Evolutionary conservation across 2,113 vertebrate species (phyloP).

Genomic region (Cricetomys ansorgei): DNA sequence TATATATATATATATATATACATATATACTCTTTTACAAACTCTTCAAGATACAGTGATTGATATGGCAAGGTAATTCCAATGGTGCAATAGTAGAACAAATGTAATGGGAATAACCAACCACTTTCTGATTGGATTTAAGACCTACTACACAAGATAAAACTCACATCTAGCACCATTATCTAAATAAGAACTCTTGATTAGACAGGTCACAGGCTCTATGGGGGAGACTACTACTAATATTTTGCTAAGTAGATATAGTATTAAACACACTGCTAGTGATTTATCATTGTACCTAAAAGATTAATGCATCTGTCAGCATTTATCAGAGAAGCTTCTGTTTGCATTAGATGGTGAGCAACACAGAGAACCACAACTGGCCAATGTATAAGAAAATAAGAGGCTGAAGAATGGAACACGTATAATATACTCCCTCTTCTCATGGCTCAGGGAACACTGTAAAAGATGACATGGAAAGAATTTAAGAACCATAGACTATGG

Average conservation of each 20-base stretch:
- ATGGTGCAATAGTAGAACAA: background rate
- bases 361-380: background rate
- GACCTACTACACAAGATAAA: background rate
- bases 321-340: background rate
- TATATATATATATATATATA: background rate
- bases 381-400: background rate
- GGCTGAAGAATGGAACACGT: background rate
- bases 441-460: background rate
- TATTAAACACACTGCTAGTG: too few species aligned
- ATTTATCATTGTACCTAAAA: background rate
- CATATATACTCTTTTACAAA: background rate
- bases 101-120: background rate
- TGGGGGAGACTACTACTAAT: background rate
- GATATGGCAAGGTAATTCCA: background rate
- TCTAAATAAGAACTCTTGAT: background rate
- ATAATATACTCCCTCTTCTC: background rate
- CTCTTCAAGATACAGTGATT: background rate
- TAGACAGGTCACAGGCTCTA: background rate
- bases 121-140: background rate
- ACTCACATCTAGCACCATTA: background rate
- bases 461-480: background rate
- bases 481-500: background rate
- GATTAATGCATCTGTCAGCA: background rate
- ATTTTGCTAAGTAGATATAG: background rate
- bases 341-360: background rate